Percentiles rank a stretch among this genome's conserved stretches.
Evolutionary conservation across 1,140 invertebrate genomes (phyloP).

Genomic region (Cotesia vestalis): DNA sequence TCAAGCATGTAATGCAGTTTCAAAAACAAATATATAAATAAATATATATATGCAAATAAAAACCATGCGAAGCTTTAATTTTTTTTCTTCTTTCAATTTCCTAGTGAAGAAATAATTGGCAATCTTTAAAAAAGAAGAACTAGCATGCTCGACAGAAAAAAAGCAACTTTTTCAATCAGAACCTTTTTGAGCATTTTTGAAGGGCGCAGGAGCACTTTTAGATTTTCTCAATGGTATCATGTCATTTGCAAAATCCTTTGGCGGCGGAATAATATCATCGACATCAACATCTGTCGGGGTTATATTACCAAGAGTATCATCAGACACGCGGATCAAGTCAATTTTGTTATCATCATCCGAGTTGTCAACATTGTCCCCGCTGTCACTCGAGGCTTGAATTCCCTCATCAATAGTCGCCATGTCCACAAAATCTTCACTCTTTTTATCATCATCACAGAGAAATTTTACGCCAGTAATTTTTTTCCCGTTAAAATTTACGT

Average conservation of each 20-base stretch:
- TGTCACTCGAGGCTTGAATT: neutral
- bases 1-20: too few species aligned
- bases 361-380: conserved; percentile 35
- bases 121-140: neutral
- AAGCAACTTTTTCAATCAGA: conserved; percentile 40
- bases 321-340: conserved; percentile 37
- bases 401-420: neutral
- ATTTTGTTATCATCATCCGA: conserved; percentile 37
- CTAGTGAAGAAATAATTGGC: neutral
- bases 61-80: conserved; percentile 10
- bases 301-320: conserved; percentile 35
- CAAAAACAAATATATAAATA: too few species aligned
- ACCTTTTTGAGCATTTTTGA: conserved; percentile 56
- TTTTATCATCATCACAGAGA: neutral
- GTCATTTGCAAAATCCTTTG: conserved; percentile 48
- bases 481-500: neutral
- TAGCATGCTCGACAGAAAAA: conserved; percentile 11
- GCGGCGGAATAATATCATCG: conserved; percentile 48
- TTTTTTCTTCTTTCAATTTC: neutral
- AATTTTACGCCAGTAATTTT: neutral
- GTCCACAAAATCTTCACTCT: neutral
- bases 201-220: conserved; percentile 60
- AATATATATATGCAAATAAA: neutral
- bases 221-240: conserved; percentile 61
- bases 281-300: conserved; percentile 41